Base-by-base conservation (phyloP, 2,797 vertebrate genomes). In the Neostethus bicornis region DNA sequence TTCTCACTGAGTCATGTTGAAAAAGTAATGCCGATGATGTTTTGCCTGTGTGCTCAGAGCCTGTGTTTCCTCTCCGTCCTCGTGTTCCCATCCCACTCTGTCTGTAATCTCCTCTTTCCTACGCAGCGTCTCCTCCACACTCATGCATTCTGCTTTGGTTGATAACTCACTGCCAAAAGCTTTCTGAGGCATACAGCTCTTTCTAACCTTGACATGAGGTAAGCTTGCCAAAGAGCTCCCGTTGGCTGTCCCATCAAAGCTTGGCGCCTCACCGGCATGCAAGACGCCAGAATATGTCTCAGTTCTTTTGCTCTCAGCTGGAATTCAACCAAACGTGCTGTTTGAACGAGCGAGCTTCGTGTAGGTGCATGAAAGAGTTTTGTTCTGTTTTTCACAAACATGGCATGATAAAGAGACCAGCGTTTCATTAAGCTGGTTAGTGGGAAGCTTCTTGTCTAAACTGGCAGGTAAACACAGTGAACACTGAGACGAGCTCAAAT, bases 61-160 rank as follows among this genome's bases (percentile, higher is more conserved):
- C 51, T 35, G 28, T 57, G 51, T 38, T 43, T 21, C 25, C 52
- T 25, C 29, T 32, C 17, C 31, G 25, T 63, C 58, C 47, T 59
- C 23, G 53, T 72, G 67, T 55, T n/a, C 48, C 59, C 60, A 68
- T 61, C 63, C 51, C 63, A 17, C 29, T 32, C 16, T 58, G 32
- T 73, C 29, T 61, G 59, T 43, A 39, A 56, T 41, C 58, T 71
- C 66, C 51, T 53, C 51, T 61, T 19, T 50, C 34, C 29, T 44
- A 61, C 65, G 35, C 62, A 41, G 34, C 65, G 61, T 74, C 70
- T 61, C 70, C 52, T 78, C 48, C 47, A 58, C 74, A 66, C 77
- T 81, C 74, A 77, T 80, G 63, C 79, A 73, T 83, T 83, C 82
- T 70, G 77, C 70, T 87, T 86, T 85, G 84, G 80, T 86, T 82